Percentiles rank a stretch among this genome's conserved stretches.
Evolutionary conservation across 1,140 invertebrate species (phyloP).

Genomic region (Steinernema khuongi): DNA sequence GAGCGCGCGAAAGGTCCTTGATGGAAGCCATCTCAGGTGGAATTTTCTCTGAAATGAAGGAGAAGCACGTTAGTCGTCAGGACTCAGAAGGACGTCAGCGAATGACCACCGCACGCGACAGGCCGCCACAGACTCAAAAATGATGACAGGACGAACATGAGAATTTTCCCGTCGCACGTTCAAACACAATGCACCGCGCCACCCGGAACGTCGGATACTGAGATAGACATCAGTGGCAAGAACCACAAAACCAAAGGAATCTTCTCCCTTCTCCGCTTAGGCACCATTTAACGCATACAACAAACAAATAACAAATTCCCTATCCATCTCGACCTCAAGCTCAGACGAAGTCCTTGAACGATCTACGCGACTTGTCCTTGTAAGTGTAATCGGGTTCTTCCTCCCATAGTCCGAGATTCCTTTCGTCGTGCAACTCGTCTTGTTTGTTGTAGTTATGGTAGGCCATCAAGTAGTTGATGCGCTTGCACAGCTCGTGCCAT

Average conservation of each 20-base stretch:
- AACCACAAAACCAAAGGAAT: not conserved
- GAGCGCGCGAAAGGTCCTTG: slow-evolving; percentile 1
- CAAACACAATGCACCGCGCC: not conserved
- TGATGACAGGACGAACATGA: slow-evolving; percentile 4
- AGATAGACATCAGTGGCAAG: not conserved
- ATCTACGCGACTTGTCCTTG: slow-evolving; percentile 54
- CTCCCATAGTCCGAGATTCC: slow-evolving; percentile 54
- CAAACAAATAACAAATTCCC: not conserved
- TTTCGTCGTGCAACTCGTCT: slow-evolving; percentile 50
- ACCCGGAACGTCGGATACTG: not conserved
- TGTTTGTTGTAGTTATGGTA: slow-evolving; percentile 58
- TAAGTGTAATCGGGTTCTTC: slow-evolving; percentile 56
- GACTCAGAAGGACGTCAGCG: not conserved
- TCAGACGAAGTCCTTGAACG: slow-evolving; percentile 54
- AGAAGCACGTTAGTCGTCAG: not conserved
- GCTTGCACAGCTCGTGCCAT: slow-evolving; percentile 57
- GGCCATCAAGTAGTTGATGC: slow-evolving; percentile 54
- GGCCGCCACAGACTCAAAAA: not conserved
- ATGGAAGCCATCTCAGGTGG: slow-evolving; percentile 1
- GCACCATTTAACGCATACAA: not conserved
- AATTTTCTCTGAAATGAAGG: not conserved
- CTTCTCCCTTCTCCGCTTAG: too few relatives aligned
- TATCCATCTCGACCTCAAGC: not conserved
- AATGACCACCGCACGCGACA: not conserved
- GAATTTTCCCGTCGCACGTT: not conserved